These are phyloP conservation scores for Hephaestus fuliginosus DNA, from an alignment of 2,797 vertebrate species.

Conservation along the genomic window DNA sequence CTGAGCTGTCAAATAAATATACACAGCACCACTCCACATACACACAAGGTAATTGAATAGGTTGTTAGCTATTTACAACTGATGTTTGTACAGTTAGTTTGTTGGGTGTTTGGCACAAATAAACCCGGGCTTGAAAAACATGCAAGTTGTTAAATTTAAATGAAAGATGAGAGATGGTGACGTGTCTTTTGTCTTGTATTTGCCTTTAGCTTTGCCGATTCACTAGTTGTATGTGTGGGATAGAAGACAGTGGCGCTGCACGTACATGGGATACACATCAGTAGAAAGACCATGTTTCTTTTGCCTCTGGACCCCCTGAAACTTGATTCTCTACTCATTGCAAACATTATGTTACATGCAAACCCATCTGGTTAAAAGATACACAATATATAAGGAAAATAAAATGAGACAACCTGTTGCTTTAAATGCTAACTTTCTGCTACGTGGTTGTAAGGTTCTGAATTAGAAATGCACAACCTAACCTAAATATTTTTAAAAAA, in stretches of 20 bases:
- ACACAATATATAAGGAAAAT: neutral
- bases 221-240: no score
- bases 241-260: neutral
- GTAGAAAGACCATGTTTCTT: neutral
- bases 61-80: neutral
- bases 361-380: neutral
- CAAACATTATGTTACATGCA: neutral
- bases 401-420: neutral
- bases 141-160: neutral
- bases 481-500: no score
- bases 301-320: neutral
- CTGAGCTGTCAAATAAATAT: neutral
- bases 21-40: neutral
- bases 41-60: neutral
- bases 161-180: neutral
- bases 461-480: neutral
- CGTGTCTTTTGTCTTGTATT: neutral
- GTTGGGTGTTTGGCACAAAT: neutral
- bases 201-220: no score
- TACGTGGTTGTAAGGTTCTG: neutral
- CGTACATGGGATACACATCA: neutral
- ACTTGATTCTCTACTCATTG: neutral
- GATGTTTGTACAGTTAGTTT: neutral
- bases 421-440: neutral
- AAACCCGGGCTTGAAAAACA: neutral